A percentile compares a stretch with the other conserved stretches of the same genome.
phyloP scores from a whole-genome alignment of 64 coral and sea anemone genomes.

The Montipora sp. region DNA sequence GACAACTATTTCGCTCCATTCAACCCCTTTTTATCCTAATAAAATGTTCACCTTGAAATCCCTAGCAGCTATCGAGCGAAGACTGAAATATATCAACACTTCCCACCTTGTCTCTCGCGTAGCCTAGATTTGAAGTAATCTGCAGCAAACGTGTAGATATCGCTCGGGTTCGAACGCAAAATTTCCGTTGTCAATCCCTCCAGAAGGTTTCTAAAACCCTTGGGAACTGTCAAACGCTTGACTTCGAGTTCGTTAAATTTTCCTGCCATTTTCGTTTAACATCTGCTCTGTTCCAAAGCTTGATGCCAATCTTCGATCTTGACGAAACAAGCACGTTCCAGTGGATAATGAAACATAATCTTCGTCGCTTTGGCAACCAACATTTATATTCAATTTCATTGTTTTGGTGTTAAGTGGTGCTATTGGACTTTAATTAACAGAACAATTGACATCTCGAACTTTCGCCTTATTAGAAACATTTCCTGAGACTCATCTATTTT shows the following conservation, averaged over 20 bases:
- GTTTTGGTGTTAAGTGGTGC: constrained; percentile 12
- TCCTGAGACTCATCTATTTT: neutral
- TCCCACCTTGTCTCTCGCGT: constrained; percentile 75
- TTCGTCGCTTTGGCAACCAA: constrained; percentile 35
- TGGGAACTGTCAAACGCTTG: constrained; percentile 62
- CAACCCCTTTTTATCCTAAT: neutral
- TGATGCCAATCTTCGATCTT: neutral
- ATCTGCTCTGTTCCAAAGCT: neutral
- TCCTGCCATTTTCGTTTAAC: neutral
- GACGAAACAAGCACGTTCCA: neutral
- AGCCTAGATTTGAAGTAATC: constrained; percentile 77
- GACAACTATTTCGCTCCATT: neutral
- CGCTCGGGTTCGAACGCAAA: constrained; percentile 60
- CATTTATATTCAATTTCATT: constrained; percentile 33
- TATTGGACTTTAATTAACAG: constrained; percentile 30
- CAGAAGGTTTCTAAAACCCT: constrained; percentile 85
- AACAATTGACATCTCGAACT: neutral
- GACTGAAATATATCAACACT: neutral
- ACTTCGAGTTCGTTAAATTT: neutral
- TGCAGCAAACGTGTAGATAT: constrained; percentile 83
- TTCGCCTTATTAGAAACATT: neutral
- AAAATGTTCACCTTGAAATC: neutral
- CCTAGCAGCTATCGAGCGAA: neutral
- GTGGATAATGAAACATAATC: neutral
- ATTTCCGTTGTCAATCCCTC: constrained; percentile 81